A percentile compares a stretch with the other conserved stretches of the same genome.
These are phyloP conservation scores for Brenthis ino DNA, from an alignment of 2,888 invertebrate species.

Conservation along the genomic window DNA sequence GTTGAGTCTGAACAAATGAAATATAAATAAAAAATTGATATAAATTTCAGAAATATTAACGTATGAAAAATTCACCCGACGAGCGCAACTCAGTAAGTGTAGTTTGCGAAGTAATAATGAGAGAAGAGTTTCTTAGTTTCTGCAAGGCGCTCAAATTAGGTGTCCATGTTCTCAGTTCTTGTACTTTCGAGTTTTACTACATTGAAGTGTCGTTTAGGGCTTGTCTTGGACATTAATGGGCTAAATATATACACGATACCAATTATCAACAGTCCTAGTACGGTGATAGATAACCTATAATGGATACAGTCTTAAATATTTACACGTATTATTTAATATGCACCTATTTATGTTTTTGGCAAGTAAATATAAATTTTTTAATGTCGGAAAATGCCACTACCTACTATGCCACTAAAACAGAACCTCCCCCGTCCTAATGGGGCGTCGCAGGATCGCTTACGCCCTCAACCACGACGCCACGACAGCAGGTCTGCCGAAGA, in stretches of 20 bases:
- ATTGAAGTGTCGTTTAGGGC: background rate
- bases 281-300: too few relatives aligned
- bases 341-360: too few relatives aligned
- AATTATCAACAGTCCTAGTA: background rate
- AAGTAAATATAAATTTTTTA: too few relatives aligned
- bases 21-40: background rate
- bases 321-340: too few relatives aligned
- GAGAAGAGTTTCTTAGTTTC: constrained; percentile 22
- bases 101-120: constrained; percentile 24
- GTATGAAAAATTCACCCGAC: constrained; percentile 13
- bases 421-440: too few relatives aligned
- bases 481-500: too few relatives aligned
- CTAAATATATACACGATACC: background rate
- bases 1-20: background rate
- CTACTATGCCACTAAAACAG: too few relatives aligned
- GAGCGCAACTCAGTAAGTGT: constrained; percentile 12
- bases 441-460: too few relatives aligned
- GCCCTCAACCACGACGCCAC: too few relatives aligned
- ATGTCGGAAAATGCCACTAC: too few relatives aligned
- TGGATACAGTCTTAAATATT: too few relatives aligned
- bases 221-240: too few relatives aligned
- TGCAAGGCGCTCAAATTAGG: background rate
- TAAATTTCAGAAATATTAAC: background rate
- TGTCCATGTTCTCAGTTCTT: background rate
- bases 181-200: constrained; percentile 5